Evolutionary conservation across 2,888 invertebrate species (phyloP), one percentile per base, ranked within the genome.

Genomic region (Hipparchia semele): DNA sequence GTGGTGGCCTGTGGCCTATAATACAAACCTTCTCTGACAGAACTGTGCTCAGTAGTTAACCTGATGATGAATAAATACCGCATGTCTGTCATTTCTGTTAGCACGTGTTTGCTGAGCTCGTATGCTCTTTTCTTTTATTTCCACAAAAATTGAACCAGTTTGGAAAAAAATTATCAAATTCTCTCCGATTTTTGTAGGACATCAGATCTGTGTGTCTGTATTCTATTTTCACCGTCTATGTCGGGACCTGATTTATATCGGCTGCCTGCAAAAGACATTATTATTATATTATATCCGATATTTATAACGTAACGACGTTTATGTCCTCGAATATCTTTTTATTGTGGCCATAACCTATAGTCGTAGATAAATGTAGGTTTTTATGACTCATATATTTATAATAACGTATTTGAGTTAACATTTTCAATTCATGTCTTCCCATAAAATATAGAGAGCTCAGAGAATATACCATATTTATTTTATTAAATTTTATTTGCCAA

Each of bases 341-440:
- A 76, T 76, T 62, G 60, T 56, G 65, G 39, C 66, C 68, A 65
- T 74, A 74, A 74, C 72, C 72, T 70, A n/a, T n/a, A 64, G 65
- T 72, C 64, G 58, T 68, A 72, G 68, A 74, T 74, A 76, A 74
- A 73, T 62, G 68, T 68, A 72, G 68, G 39, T 64, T 72, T 74
- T 74, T 74, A 74, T 74, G 74, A 72, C 73, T 71, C 39, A 71
- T 66, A 59, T 60, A 62, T 64, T 70, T 72, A 75, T 73, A 75
- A 73, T 70, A 68, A 68, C 72, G 73, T 69, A 65, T 68, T 49
- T 72, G 23, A 23, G 23, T 73, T 71, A 71, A 73, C 67, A 60
- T 33, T 69, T 73, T 74, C 74, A 72, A 76, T 76, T 69, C 74
- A 58, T 71, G 49, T 49, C 6, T 49, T 67, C 71, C 67, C 69